Percentiles rank a stretch among this genome's conserved stretches.
Evolutionary conservation across 1,140 invertebrate species (phyloP).

Genomic region (Calephelis nemesis): DNA sequence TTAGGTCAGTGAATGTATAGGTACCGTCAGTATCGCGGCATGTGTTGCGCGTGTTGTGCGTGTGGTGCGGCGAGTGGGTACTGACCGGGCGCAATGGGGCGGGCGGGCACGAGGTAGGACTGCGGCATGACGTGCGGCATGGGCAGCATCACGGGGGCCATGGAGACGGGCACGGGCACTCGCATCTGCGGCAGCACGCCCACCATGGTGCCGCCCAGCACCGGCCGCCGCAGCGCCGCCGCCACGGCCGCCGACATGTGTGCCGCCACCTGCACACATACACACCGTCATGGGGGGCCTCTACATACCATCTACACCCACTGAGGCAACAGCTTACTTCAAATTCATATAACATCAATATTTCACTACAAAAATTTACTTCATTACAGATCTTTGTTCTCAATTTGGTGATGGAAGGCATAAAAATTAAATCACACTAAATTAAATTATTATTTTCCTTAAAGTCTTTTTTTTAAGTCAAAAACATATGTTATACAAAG

Average conservation of each 20-base stretch:
- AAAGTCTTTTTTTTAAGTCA: no score
- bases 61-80: slow-evolving; percentile 28
- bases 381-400: no score
- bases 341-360: no score
- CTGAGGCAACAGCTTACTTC: no score
- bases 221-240: slow-evolving; percentile 52
- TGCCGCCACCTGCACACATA: slow-evolving; percentile 48
- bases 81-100: slow-evolving; percentile 81
- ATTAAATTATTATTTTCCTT: no score
- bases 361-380: no score
- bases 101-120: slow-evolving; percentile 88
- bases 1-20: not conserved
- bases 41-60: not conserved
- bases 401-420: no score
- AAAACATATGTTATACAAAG: no score
- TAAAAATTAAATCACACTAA: no score
- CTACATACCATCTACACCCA: no score
- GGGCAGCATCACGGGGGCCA: slow-evolving; percentile 63
- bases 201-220: slow-evolving; percentile 53
- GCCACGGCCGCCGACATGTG: slow-evolving; percentile 45
- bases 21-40: not conserved
- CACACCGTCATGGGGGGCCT: slow-evolving; percentile 8
- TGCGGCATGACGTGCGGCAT: slow-evolving; percentile 81
- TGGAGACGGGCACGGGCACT: slow-evolving; percentile 68
- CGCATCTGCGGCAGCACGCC: slow-evolving; percentile 48